Evolutionary conservation across 30 jellyfish, hydroid and myxozoan species (phyloP), one percentile per base, ranked within the genome.

Genomic region (Aurelia aurita): DNA sequence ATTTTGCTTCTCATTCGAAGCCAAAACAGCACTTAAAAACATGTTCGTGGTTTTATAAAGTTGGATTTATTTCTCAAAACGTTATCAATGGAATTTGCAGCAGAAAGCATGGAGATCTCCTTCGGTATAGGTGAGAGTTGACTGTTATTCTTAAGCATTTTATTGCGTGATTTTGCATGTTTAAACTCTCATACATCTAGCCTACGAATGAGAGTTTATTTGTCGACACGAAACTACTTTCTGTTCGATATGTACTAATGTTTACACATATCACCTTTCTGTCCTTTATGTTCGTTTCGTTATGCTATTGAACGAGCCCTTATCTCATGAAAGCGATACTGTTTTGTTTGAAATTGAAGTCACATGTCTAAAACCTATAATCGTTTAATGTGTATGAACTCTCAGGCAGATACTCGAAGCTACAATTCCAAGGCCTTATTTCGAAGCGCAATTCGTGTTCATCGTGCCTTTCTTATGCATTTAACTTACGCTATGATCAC

Each of bases 281-380:
- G 73, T 22, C 35, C 34, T 32, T 18, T 22, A 18, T 61, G 6
- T 22, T 43, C 79, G 10, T 11, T 54, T 54, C 58, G 47, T 67
- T 43, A 16, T 22, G 59, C 47, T 67, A 26, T 35, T 43, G 22
- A 29, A n/a, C 47, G 59, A 29, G 59, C 44, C 79, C 57, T 67
- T 67, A 67, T 67, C 79, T 26, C 44, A 13, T 67, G 79, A 67
- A 67, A 67, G 32, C 27, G 79, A 67, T 67, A 67, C 79, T 67
- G 79, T 67, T 27, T 67, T 67, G 26, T 67, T 32, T 67, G 44
- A 26, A 16, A 61, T 22, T 14, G 29, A 22, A 61, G 73, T 61
- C 73, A 61, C 73, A 61, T 61, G 73, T 61, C 46, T 4, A 39
- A 39, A 39, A 14, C 51, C 51, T 39, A 15, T 39, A 39, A 39